A percentile compares a stretch with the other conserved stretches of the same genome.
phyloP scores from a whole-genome alignment of 2,888 invertebrate species.

The Athalia cordata region DNA sequence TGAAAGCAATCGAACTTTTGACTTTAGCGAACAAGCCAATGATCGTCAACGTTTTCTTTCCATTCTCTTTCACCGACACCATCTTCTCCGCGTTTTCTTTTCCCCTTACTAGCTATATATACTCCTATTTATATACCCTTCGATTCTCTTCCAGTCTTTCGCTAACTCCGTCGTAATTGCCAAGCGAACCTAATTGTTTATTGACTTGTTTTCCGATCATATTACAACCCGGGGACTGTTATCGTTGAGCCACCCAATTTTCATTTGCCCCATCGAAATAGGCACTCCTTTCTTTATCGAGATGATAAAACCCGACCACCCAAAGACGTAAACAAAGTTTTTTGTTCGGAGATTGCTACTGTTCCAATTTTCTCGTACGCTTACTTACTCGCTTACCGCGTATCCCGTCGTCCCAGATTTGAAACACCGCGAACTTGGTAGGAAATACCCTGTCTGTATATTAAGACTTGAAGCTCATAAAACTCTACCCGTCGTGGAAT shows the following conservation, averaged over 20 bases:
- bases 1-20: conserved; percentile 28
- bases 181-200: conserved; percentile 42
- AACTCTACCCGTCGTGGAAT: not conserved
- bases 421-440: not conserved
- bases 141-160: conserved; percentile 25
- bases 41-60: conserved; percentile 26
- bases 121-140: not conserved
- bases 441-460: too few species aligned
- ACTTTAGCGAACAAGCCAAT: conserved; percentile 30
- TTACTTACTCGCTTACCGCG: not conserved
- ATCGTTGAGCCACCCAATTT: conserved; percentile 34
- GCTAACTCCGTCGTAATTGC: conserved; percentile 30
- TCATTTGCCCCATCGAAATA: conserved; percentile 15
- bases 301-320: not conserved
- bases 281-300: conserved; percentile 41
- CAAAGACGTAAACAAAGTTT: conserved; percentile 26
- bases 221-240: conserved; percentile 34
- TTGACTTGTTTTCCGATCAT: conserved; percentile 45
- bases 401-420: not conserved
- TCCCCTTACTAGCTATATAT: too few species aligned
- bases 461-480: not conserved
- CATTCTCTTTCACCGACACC: not conserved
- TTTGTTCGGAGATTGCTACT: conserved; percentile 5
- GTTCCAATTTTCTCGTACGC: conserved; percentile 21
- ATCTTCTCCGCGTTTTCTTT: too few species aligned